Conservation (phyloP, 1,140 invertebrate species). For the Lordiphosa collinella region DNA sequence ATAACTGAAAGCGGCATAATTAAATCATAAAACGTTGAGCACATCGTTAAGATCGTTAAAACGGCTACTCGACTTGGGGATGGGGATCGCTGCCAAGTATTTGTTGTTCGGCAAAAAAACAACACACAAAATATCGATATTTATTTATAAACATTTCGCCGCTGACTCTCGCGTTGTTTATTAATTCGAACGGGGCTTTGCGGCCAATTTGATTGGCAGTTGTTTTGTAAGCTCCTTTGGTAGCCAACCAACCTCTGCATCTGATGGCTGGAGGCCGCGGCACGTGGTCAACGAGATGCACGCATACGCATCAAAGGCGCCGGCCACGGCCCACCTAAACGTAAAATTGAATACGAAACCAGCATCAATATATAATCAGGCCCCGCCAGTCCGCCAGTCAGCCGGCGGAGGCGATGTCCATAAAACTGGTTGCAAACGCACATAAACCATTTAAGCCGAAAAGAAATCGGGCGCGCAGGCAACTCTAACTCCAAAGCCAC, state of each 20-base stretch:
- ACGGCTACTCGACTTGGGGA: slow-evolving; percentile 71
- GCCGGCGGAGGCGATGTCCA: slow-evolving; percentile 48
- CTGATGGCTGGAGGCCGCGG: slow-evolving; percentile 25
- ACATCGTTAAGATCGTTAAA: slow-evolving; percentile 73
- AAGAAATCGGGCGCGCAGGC: slow-evolving; percentile 61
- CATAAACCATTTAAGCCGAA: slow-evolving; percentile 76
- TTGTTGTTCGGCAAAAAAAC: slow-evolving; percentile 19
- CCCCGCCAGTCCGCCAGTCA: slow-evolving; percentile 30
- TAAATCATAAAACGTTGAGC: slow-evolving; percentile 75
- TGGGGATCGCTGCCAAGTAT: no score
- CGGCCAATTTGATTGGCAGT: no score
- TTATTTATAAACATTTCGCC: slow-evolving; percentile 69
- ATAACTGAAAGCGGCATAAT: slow-evolving; percentile 61
- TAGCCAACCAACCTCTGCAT: slow-evolving; percentile 11
- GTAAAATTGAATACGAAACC: slow-evolving; percentile 51
- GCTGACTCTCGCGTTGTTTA: slow-evolving; percentile 56
- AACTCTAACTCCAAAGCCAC: slow-evolving; percentile 56
- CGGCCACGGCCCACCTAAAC: slow-evolving; percentile 68
- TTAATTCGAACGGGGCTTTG: slow-evolving; percentile 74
- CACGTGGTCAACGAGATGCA: slow-evolving; percentile 72
- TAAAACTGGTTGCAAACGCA: slow-evolving; percentile 74
- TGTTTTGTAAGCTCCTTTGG: neutral
- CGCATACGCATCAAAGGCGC: slow-evolving; percentile 72
- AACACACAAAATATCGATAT: slow-evolving; percentile 45
- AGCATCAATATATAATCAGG: slow-evolving; percentile 50